phyloP scores from a whole-genome alignment of 2,113 vertebrate genomes.

The Collichthys lucidus region DNA sequence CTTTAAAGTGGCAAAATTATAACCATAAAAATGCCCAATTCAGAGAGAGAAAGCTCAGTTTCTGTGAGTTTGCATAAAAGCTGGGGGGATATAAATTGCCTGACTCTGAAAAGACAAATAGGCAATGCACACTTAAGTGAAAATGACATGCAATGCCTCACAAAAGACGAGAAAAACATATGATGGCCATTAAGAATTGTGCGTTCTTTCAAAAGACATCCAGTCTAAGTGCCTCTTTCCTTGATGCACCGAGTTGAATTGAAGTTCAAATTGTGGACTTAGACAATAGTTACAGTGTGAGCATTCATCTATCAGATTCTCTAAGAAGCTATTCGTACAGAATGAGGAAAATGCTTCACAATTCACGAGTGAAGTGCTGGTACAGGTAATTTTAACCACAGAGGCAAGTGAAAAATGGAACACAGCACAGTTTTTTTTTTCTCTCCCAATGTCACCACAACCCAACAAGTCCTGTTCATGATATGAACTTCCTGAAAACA shows the following conservation, averaged over 20 bases:
- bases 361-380: conserved; percentile 19
- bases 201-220: conserved; percentile 50
- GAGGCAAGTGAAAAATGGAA: conserved; percentile 28
- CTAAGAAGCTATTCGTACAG: conserved; percentile 16
- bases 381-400: conserved; percentile 35
- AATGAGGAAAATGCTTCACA: conserved; percentile 26
- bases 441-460: not conserved
- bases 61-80: conserved; percentile 96
- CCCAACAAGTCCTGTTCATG: conserved; percentile 2
- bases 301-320: conserved; percentile 23
- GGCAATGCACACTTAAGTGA: conserved; percentile 77
- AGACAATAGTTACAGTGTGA: conserved; percentile 56
- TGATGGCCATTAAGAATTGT: conserved; percentile 64
- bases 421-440: not conserved
- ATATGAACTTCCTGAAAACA: conserved; percentile 43
- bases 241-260: conserved; percentile 42
- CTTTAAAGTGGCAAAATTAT: conserved; percentile 93
- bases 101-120: conserved; percentile 91
- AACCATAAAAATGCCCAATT: conserved; percentile 95
- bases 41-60: conserved; percentile 89
- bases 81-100: conserved; percentile 89
- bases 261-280: conserved; percentile 56
- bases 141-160: conserved; percentile 76
- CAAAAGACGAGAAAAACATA: conserved; percentile 75
- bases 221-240: conserved; percentile 50